Percentiles rank a stretch among this genome's conserved stretches.
Conservation (phyloP, 2,888 invertebrate species). For the Folsomia manolachei region DNA sequence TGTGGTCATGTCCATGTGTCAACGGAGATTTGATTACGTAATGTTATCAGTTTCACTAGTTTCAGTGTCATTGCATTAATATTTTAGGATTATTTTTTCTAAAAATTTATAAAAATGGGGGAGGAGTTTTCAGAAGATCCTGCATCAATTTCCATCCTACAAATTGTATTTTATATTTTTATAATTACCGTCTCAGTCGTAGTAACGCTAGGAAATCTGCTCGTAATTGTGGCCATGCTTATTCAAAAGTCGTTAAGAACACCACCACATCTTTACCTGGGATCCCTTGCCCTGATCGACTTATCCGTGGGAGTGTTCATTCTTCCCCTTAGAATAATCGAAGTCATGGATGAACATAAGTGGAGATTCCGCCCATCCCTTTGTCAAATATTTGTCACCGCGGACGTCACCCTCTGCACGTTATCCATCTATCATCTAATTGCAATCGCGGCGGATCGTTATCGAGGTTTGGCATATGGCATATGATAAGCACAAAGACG, state of each 20-base stretch:
- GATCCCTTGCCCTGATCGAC: conserved; percentile 39
- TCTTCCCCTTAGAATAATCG: conserved; percentile 41
- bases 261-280: conserved; percentile 43
- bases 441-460: conserved; percentile 45
- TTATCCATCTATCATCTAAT: conserved; percentile 45
- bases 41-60: too few species aligned
- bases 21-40: too few species aligned
- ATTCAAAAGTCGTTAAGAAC: conserved; percentile 30
- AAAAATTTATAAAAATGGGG: too few species aligned
- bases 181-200: neutral
- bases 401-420: conserved; percentile 42
- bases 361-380: conserved; percentile 32
- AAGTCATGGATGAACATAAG: conserved; percentile 20
- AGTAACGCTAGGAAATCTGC: conserved; percentile 31
- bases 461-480: too few species aligned
- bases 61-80: too few species aligned
- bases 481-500: too few species aligned
- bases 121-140: too few species aligned
- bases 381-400: conserved; percentile 38
- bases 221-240: conserved; percentile 40
- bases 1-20: too few species aligned
- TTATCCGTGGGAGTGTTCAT: conserved; percentile 40
- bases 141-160: conserved; percentile 1
- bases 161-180: conserved; percentile 16
- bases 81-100: too few species aligned